Percentiles rank a stretch among this genome's conserved stretches.
phyloP scores from a whole-genome alignment of 2,888 invertebrate genomes.

The Drosophila recens region DNA sequence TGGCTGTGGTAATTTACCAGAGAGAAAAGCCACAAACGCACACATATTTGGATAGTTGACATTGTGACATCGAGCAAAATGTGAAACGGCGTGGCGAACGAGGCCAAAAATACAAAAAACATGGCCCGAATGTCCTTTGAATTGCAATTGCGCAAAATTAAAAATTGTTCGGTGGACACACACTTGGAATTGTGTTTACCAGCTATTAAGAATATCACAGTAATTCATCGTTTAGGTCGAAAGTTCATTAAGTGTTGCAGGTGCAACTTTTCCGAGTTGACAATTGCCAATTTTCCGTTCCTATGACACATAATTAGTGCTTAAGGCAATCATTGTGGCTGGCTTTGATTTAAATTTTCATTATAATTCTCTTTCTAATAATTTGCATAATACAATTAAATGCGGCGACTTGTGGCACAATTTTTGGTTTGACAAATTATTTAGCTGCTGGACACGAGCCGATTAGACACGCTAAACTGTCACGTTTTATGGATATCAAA shows the following conservation, averaged over 20 bases:
- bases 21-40: constrained; percentile 25
- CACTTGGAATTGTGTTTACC: constrained; percentile 42
- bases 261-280: not conserved
- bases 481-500: constrained; percentile 69
- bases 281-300: constrained; percentile 17
- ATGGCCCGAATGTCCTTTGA: constrained; percentile 27
- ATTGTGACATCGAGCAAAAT: constrained; percentile 13
- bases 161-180: constrained; percentile 23
- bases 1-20: constrained; percentile 32
- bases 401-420: constrained; percentile 42
- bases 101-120: constrained; percentile 1
- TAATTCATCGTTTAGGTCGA: constrained; percentile 68
- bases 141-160: constrained; percentile 39
- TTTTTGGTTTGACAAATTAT: constrained; percentile 57
- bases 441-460: constrained; percentile 35
- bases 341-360: constrained; percentile 41
- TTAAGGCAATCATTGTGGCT: constrained; percentile 23
- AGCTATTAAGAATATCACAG: constrained; percentile 66
- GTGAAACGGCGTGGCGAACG: constrained; percentile 21
- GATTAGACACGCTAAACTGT: constrained; percentile 55
- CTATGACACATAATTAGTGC: constrained; percentile 43
- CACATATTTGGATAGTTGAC: constrained; percentile 26
- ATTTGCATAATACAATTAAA: constrained; percentile 74
- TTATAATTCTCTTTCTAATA: constrained; percentile 52
- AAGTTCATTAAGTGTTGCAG: constrained; percentile 60